Evolutionary conservation across 2,113 vertebrate species (phyloP), one percentile per base, ranked within the genome.

Genomic region (Philantomba maxwellii): DNA sequence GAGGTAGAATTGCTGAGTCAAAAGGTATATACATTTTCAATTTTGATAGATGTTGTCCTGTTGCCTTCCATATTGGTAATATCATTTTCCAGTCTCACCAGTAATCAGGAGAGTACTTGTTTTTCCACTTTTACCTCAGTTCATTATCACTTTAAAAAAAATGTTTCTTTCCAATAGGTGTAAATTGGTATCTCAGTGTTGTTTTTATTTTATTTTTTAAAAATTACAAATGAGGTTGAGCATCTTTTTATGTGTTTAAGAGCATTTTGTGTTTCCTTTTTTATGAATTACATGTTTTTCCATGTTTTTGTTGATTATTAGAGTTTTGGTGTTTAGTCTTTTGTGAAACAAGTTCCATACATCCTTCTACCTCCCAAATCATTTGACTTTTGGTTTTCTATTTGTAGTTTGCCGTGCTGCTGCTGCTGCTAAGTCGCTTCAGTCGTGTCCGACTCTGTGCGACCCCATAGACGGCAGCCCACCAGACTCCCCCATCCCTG

Each of bases 121-220:
- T 96, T 95, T 90, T 70, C 7, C 9, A 39, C 21, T 17, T 39
- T 93, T 15, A n/a, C n/a, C 45, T 85, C 70, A 66, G 15, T 51
- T 86, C 11, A 84, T 60, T 73, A 88, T 75, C 15, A 78, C 36
- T n/a, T 77, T 21, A 23, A 28, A 33, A 62, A 14, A 62, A n/a
- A 73, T 83, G 33, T 90, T 81, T 43, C 39, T 66, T 62, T 86
- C n/a, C 23, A 85, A 1, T 30, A 36, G 26, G 4, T 66, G 7
- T 66, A 58, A 86, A 58, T 60, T 57, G 15, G 39, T 58, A 78
- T 58, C 30, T 89, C 5, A 26, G 49, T 86, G 36, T 66, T 83
- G 13, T 85, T 87, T 80, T 81, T 70, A 81, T 96, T 93, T 86
- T 57, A 73, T 33, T 85, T 93, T 93, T 90, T n/a, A 80, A 70